Percentiles rank a stretch among this genome's conserved stretches.
Conservation (phyloP, 2,113 vertebrate genomes). For the Perognathus longimembris region DNA sequence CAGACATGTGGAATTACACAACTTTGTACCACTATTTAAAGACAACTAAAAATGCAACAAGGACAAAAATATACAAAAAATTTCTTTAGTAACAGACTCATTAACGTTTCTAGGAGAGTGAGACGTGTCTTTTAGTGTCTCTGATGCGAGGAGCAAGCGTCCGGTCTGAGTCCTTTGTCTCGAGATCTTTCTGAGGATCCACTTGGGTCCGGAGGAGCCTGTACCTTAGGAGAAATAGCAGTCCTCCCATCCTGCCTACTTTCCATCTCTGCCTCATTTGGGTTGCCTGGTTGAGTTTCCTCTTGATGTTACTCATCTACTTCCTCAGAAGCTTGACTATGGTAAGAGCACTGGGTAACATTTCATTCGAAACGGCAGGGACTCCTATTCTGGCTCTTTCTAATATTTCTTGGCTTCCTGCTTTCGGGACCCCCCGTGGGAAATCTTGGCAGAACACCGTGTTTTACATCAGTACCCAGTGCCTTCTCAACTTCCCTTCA, state of each 20-base stretch:
- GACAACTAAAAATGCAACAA: too few relatives aligned
- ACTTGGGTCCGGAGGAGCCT: neutral
- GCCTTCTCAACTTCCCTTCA: slow-evolving; percentile 29
- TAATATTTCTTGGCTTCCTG: slow-evolving; percentile 9
- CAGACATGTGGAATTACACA: too few relatives aligned
- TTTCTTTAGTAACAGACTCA: neutral
- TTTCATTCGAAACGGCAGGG: neutral
- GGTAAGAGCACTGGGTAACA: neutral
- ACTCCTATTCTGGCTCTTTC: slow-evolving; percentile 2
- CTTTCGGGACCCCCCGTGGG: slow-evolving; percentile 16
- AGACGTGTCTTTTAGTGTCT: neutral
- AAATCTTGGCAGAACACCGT: slow-evolving; percentile 60
- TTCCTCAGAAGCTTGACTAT: neutral
- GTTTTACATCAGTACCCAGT: slow-evolving; percentile 1
- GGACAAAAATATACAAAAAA: too few relatives aligned
- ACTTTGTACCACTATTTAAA: too few relatives aligned
- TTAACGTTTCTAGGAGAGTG: neutral
- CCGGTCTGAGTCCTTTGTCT: neutral
- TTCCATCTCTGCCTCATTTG: neutral
- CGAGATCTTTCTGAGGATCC: neutral
- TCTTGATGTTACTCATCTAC: neutral
- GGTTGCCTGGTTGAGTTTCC: slow-evolving; percentile 10
- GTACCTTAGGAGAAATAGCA: neutral
- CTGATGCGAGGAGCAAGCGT: neutral
- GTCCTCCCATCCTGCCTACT: neutral